Evolutionary conservation across 2,888 invertebrate species (phyloP), one percentile per base, ranked within the genome.

Genomic region (Acleris laterana): DNA sequence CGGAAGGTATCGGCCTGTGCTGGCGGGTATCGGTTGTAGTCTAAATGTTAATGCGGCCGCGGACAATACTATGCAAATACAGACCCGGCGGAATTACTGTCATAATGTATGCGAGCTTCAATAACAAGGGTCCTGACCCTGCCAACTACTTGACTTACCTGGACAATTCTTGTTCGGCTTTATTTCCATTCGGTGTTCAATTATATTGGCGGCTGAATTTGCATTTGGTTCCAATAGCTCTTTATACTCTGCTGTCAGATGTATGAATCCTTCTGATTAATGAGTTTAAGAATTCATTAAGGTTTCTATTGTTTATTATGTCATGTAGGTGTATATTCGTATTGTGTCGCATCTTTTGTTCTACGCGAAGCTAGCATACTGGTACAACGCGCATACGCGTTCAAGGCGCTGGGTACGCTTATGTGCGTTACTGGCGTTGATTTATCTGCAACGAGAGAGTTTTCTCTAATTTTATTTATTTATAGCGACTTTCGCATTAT

Each of bases 1-100:
- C 70, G 74, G 72, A 73, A 75, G 72, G 74, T 75, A 80, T 73
- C 70, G 74, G 72, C 73, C 73, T 72, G 74, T 71, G 77, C 69
- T 66, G 61, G 76, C 78, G 75, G 76, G 74, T 75, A 74, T 74
- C 70, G 72, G 71, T 70, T 79, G 81, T 80, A 81, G 79, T 88
- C 83, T 87, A 86, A 87, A 89, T 88, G 88, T 83, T 87, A 87
- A 89, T 87, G 78, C 80, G 77, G 73, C 77, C 73, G 75, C 68
- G 72, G 80, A 84, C 87, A 88, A 88, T 86, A 84, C 84, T 88
- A 90, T 89, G 89, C 88, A 87, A 89, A 89, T 88, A 84, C 74
- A 50, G 20, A 20, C 65, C 65, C 55, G 55, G 56, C 46, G 56
- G 66, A 44, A 66, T 71, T 71, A 68, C 62, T 71, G 74, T 75